Conservation (phyloP, 2,888 invertebrate genomes). For the Rotaria socialis region DNA sequence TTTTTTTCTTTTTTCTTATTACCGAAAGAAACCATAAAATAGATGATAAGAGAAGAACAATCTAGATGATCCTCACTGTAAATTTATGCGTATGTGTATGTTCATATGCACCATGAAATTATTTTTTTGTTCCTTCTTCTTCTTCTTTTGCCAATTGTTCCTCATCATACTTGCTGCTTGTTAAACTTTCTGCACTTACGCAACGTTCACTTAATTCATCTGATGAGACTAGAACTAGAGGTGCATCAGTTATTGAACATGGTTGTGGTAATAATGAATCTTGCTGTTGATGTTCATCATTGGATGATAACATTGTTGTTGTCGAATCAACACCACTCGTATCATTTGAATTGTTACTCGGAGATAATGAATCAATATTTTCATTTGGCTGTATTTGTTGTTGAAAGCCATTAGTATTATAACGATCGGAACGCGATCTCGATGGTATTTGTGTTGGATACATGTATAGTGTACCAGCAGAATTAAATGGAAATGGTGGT, state of each 20-base stretch:
- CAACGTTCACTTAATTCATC: not conserved
- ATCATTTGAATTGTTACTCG: not conserved
- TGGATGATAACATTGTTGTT: not conserved
- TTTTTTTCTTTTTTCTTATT: not conserved
- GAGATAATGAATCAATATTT: not conserved
- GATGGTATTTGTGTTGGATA: not conserved
- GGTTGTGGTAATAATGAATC: not conserved
- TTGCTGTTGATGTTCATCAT: not conserved
- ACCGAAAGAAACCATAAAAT: constrained; percentile 2
- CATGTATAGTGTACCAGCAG: not conserved
- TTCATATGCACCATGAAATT: not conserved
- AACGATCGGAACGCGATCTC: not conserved
- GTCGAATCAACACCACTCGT: not conserved
- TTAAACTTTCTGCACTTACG: not conserved
- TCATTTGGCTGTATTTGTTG: not conserved
- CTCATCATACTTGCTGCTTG: not conserved
- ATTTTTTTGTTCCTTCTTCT: not conserved
- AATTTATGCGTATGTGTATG: not conserved
- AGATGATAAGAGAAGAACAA: not conserved
- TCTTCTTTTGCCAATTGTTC: not conserved
- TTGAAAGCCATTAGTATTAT: not conserved
- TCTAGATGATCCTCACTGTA: not conserved
- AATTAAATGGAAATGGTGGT: constrained; percentile 35
- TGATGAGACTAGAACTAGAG: constrained; percentile 1
- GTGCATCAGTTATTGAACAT: constrained; percentile 13